These are phyloP conservation scores for Rhincodon typus DNA, from an alignment of 2,797 vertebrate genomes.

Conservation along the genomic window DNA sequence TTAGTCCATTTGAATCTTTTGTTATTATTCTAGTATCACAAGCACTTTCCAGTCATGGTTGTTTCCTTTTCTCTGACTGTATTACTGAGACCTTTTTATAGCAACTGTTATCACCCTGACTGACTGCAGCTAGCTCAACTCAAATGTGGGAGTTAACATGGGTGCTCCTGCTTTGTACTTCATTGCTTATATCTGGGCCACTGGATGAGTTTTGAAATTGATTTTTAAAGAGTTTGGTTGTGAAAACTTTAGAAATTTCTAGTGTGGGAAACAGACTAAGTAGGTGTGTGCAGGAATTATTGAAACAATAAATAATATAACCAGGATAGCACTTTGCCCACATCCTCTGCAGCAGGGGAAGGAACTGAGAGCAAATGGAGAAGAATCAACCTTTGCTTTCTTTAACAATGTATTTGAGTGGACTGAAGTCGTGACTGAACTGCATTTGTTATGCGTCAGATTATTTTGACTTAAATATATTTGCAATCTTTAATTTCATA, in stretches of 20 bases:
- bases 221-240: neutral
- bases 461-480: neutral
- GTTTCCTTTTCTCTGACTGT: neutral
- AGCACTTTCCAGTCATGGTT: neutral
- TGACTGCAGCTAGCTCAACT: neutral
- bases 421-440: neutral
- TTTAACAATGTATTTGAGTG: neutral
- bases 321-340: neutral
- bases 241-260: neutral
- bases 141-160: neutral
- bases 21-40: neutral
- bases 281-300: neutral
- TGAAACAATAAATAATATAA: neutral
- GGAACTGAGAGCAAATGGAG: neutral
- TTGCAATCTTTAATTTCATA: neutral
- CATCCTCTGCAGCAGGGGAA: neutral
- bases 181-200: neutral
- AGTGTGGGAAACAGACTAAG: neutral
- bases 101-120: neutral
- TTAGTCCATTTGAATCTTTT: neutral
- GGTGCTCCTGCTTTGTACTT: neutral
- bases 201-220: neutral
- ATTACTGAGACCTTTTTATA: neutral
- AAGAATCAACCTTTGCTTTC: neutral
- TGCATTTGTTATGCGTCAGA: neutral